Conservation (phyloP, 2,113 vertebrate species). For the Oncorhynchus kisutch region DNA sequence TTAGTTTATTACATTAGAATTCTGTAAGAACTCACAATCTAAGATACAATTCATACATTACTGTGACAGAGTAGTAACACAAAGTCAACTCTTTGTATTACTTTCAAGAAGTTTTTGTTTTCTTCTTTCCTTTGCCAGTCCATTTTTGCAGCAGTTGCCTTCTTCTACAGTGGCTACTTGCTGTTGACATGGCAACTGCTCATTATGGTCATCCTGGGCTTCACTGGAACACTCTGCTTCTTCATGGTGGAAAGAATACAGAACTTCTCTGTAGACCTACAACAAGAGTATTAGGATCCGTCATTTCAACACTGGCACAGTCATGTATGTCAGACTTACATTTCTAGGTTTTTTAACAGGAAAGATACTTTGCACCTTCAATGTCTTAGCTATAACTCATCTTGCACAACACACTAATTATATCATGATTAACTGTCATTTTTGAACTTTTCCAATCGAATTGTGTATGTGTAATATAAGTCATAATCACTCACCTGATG, state of each 20-base stretch:
- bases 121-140: constrained; percentile 74
- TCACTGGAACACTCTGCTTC: constrained; percentile 89
- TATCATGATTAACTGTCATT: neutral
- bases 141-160: constrained; percentile 88
- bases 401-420: constrained; percentile 13
- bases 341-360: neutral
- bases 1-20: too few species aligned
- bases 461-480: too few species aligned
- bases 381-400: neutral
- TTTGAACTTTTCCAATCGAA: too few species aligned
- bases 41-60: too few species aligned
- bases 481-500: neutral
- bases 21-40: too few species aligned
- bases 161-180: constrained; percentile 96
- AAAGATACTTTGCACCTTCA: constrained; percentile 3
- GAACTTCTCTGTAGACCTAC: constrained; percentile 48
- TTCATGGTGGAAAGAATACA: constrained; percentile 83
- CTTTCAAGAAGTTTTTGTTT: neutral
- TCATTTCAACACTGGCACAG: neutral
- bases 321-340: neutral
- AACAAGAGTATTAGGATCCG: constrained; percentile 44
- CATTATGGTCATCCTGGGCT: constrained; percentile 87
- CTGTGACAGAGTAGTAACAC: too few species aligned
- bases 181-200: constrained; percentile 94
- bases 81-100: too few species aligned